phyloP scores from a whole-genome alignment of 2,888 invertebrate species.

The Scaptodrosophila latifasciaeformis region DNA sequence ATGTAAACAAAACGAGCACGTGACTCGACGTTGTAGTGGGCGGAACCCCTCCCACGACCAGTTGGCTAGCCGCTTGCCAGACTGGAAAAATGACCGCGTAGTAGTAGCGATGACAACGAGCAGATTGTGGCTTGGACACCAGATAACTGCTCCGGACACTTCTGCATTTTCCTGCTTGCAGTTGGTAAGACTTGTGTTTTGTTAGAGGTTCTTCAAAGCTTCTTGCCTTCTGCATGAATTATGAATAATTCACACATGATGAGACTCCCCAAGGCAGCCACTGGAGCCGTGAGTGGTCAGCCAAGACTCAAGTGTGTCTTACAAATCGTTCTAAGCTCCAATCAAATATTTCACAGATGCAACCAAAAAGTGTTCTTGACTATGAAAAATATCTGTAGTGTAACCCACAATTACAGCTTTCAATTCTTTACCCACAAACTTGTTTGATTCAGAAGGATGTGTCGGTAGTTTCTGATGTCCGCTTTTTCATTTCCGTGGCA shows the following conservation, averaged over 20 bases:
- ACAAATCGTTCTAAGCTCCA: neutral
- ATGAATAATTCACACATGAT: neutral
- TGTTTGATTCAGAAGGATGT: neutral
- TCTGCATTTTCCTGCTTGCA: neutral
- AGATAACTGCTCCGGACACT: neutral
- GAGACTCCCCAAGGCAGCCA: neutral
- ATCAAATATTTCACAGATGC: neutral
- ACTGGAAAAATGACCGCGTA: neutral
- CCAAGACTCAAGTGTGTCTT: neutral
- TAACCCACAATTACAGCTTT: too few relatives aligned
- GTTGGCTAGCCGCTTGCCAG: constrained; percentile 1
- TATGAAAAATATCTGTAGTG: neutral
- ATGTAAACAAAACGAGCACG: constrained; percentile 72
- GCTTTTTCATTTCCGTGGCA: neutral
- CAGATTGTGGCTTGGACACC: neutral
- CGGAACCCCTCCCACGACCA: neutral
- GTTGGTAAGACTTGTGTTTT: neutral
- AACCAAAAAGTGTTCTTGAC: neutral
- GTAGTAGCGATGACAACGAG: neutral
- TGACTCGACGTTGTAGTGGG: constrained; percentile 43
- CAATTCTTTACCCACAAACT: neutral
- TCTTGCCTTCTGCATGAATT: neutral
- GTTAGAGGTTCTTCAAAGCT: neutral
- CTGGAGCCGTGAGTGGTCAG: neutral
- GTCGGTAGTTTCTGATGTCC: neutral